Conservation (phyloP, 2,888 invertebrate species). For the Neuroscelio doddi region DNA sequence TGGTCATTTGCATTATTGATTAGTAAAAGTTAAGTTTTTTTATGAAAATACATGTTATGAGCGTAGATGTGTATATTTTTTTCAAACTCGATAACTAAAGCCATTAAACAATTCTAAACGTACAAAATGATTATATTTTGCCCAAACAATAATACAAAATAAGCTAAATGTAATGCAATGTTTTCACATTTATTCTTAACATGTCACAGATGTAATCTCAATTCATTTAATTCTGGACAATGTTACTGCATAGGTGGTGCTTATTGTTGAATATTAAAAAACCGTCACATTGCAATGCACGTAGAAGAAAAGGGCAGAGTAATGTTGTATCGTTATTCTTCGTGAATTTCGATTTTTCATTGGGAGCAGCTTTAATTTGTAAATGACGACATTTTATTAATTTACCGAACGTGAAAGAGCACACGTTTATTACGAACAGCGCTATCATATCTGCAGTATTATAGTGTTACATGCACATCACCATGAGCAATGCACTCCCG, state of each 20-base stretch:
- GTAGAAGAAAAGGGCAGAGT: constrained; percentile 29
- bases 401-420: constrained; percentile 40
- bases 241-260: constrained; percentile 20
- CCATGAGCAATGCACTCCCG: constrained; percentile 34
- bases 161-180: no score
- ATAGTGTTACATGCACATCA: constrained; percentile 17
- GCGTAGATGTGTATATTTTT: no score
- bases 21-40: no score
- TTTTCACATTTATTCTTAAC: constrained; percentile 12
- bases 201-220: constrained; percentile 26
- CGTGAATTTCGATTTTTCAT: constrained; percentile 51
- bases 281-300: constrained; percentile 21
- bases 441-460: constrained; percentile 27
- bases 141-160: no score
- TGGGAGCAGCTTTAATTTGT: constrained; percentile 58
- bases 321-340: constrained; percentile 45
- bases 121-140: no score
- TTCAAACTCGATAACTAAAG: no score
- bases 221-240: constrained; percentile 13
- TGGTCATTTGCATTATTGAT: no score
- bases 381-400: constrained; percentile 53
- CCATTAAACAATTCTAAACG: no score
- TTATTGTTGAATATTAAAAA: constrained; percentile 23
- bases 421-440: constrained; percentile 50
- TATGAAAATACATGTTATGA: no score